Base-by-base conservation (phyloP, 2,888 invertebrate genomes). In the Drosophila ustulata region DNA sequence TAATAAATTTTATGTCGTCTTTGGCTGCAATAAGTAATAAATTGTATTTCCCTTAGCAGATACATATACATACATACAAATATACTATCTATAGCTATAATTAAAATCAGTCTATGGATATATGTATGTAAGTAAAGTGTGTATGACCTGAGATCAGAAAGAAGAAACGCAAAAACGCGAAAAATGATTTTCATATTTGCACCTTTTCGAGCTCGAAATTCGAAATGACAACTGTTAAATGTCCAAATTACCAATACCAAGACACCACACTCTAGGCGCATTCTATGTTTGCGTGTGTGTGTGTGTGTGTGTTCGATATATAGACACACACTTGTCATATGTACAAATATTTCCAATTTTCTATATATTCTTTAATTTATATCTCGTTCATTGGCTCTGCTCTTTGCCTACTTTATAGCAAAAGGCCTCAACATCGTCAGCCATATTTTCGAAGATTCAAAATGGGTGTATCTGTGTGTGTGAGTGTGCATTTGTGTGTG, bases 341-440 rank as follows among this genome's bases (percentile, higher is more conserved):
- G 62, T 43, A 51, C 66, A 82, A 84, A 86, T 86, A 83, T 84
- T 83, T 87, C 83, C 87, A 83, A 87, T 83, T 87, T 81, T 81
- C 79, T 75, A 83, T 82, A 80, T 70, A 66, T 73, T 78, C 73
- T 69, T 45, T 59, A 45, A 81, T 86, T 77, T 69, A 77, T 83
- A 86, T 82, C 68, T 75, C 80, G 83, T 78, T 72, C 87, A 84
- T 75, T 83, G 84, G 86, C 67, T 79, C 78, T 77, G 69, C 71
- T 68, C 52, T 52, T 66, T 75, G 71, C 64, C 70, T 66, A 70
- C 70, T 76, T 73, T 74, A 80, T 78, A 66, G 80, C 65, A 52
- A 69, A 55, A 75, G 56, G 45, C 61, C 69, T 51, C 50, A 63
- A 34, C 64, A 75, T 55, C 64, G 66, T 49, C 80, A 61, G 78